Evolutionary conservation across 2,113 vertebrate genomes (phyloP).

Genomic region (Sturnira hondurensis): DNA sequence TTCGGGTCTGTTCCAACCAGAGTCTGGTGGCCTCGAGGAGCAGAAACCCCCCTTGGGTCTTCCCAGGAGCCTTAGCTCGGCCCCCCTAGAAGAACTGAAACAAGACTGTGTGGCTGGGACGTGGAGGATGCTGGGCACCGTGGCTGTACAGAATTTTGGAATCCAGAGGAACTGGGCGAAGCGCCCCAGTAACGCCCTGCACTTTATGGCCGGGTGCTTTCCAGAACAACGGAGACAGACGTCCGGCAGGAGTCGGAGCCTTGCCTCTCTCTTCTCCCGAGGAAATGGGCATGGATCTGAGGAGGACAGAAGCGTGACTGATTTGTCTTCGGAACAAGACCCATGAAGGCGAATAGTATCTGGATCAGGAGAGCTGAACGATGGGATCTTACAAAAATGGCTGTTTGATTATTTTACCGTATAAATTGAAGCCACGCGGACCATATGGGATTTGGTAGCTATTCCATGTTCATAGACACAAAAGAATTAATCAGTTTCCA

Average conservation of each 20-base stretch:
- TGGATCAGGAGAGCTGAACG: background rate
- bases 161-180: background rate
- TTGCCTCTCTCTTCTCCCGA: accelerated
- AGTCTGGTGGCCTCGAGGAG: too few species aligned
- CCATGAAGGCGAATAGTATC: background rate
- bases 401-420: background rate
- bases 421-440: background rate
- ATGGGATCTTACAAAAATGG: background rate
- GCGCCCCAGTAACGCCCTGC: background rate
- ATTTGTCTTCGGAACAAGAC: background rate
- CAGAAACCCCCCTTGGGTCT: background rate
- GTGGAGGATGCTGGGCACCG: background rate
- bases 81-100: background rate
- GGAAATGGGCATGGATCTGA: background rate
- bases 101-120: too few species aligned
- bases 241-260: accelerated
- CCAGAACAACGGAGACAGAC: accelerated
- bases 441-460: background rate
- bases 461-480: background rate
- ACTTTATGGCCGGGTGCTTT: accelerated
- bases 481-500: background rate
- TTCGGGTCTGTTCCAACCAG: background rate
- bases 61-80: background rate
- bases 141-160: background rate
- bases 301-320: background rate